Conservation (phyloP, 2,113 vertebrate genomes). For the Lycocorax pyrrhopterus region DNA sequence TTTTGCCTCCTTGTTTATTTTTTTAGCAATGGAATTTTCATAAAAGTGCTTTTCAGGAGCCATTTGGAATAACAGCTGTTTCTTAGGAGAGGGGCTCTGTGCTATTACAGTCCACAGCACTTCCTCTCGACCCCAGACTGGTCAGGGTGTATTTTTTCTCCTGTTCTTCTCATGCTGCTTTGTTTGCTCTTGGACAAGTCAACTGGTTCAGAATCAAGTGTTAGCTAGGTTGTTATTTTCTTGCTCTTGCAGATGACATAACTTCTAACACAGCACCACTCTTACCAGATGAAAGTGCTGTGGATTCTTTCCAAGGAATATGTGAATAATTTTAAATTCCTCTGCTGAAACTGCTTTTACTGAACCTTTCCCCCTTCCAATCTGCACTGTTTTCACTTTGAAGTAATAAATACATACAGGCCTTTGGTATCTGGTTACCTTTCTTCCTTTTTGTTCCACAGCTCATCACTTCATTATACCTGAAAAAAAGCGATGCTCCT, state of each 20-base stretch:
- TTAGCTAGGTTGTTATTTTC: neutral
- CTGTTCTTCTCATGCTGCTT: neutral
- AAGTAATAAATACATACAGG: neutral
- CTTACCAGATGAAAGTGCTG: neutral
- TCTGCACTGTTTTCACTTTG: neutral
- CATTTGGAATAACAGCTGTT: neutral
- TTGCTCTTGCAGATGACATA: neutral
- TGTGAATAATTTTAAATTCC: slow-evolving; percentile 31
- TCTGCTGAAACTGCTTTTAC: neutral
- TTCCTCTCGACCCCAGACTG: neutral
- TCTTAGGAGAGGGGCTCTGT: neutral
- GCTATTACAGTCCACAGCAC: neutral
- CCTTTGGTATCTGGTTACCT: neutral
- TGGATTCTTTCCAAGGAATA: slow-evolving; percentile 34
- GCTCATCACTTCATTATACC: neutral
- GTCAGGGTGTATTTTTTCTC: neutral
- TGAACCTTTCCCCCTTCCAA: neutral
- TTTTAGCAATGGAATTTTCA: slow-evolving; percentile 17
- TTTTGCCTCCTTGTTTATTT: slow-evolving; percentile 20
- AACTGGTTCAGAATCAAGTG: neutral
- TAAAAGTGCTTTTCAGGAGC: neutral
- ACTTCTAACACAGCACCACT: neutral
- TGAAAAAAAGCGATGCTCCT: neutral
- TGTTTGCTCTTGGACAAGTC: neutral
- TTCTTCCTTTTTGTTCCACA: neutral